phyloP scores from a whole-genome alignment of 2,113 vertebrate species.

The Cyanoramphus novaezelandiae region DNA sequence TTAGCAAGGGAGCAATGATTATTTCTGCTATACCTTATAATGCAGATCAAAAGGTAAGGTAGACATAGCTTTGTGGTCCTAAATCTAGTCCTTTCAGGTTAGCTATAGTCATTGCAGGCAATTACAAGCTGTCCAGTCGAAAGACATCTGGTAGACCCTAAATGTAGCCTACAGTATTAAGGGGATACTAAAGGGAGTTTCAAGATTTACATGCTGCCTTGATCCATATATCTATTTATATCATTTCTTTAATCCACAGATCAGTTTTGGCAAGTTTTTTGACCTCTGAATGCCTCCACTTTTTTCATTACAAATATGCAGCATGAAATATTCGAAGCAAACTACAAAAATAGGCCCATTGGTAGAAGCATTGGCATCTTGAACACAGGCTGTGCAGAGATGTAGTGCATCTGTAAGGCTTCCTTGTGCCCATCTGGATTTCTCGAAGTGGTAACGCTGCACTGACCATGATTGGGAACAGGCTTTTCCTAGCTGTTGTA shows the following conservation, averaged over 20 bases:
- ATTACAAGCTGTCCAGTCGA: neutral
- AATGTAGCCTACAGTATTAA: neutral
- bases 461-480: neutral
- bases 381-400: accelerated
- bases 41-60: neutral
- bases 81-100: neutral
- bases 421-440: neutral
- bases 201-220: neutral
- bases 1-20: neutral
- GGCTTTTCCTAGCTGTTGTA: neutral
- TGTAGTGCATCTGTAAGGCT: neutral
- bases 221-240: neutral
- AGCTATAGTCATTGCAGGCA: neutral
- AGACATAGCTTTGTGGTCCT: neutral
- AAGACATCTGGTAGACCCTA: neutral
- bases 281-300: neutral
- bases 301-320: neutral
- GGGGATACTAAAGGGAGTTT: neutral
- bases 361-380: neutral
- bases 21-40: neutral
- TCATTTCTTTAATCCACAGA: neutral
- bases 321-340: neutral
- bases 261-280: neutral
- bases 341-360: neutral
- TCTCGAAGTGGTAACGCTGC: neutral